Evolutionary conservation across 2,888 invertebrate genomes (phyloP), one percentile per base, ranked within the genome.

Genomic region (Lacanobia oleracea): DNA sequence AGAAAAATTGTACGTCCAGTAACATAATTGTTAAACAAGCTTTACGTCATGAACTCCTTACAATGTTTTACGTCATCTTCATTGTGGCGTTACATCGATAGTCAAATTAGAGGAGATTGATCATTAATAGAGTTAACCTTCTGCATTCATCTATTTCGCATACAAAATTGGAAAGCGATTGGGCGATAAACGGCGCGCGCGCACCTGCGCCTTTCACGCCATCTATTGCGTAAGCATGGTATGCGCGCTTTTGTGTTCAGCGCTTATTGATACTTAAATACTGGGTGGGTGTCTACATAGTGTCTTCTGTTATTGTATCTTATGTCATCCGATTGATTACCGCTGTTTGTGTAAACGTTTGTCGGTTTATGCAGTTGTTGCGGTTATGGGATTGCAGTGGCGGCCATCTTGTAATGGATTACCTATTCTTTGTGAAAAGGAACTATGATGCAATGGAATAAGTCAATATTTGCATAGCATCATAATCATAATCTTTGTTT

Each of bases 171-270:
- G 87, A 87, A 87, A 87, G 87, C 79, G 77, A 81, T 86, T 80
- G 76, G 78, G 70, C 74, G 84, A 82, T 83, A 80, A 81, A 73
- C 75, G 60, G 40, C 79, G 81, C 79, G 37, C 63, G 79, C 82
- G 79, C 87, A 88, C 88, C 87, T 88, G 87, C 62, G 72, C 88
- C 88, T 87, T 88, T 87, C 88, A 85, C 86, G 76, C 75, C 76
- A 80, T 80, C 72, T 77, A 45, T 87, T 87, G 81, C 82, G 79
- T 77, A 86, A 86, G 48, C 50, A 33, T 48, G 67, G 80, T 82
- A 80, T 80, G 79, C 79, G 78, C 69, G 70, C 77, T 75, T 82
- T 84, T 83, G 79, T 84, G 81, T 75, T 50, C 59, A 69, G 50
- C 64, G 60, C 75, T 83, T 81, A 77, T 82, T 86, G 79, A 84